Percentiles rank a stretch among this genome's conserved stretches.
Evolutionary conservation across 1,140 invertebrate species (phyloP).

Genomic region (Drosophila baimaii): DNA sequence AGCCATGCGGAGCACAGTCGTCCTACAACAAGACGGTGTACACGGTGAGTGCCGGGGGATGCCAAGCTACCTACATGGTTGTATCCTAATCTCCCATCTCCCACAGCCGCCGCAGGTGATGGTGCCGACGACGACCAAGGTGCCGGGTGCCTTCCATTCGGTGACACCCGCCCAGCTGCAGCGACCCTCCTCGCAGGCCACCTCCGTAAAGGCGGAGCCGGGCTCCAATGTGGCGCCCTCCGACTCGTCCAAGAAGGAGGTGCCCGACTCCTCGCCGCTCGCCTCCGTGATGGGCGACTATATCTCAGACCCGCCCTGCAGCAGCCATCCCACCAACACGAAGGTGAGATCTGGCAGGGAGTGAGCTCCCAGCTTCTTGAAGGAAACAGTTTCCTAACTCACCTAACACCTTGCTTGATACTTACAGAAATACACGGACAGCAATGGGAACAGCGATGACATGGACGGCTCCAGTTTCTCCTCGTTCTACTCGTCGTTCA

Average conservation of each 20-base stretch:
- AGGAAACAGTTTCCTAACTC: neutral
- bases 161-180: slow-evolving; percentile 79
- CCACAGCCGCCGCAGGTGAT: slow-evolving; percentile 57
- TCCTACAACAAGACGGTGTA: slow-evolving; percentile 55
- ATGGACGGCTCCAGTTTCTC: slow-evolving; percentile 86
- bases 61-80: neutral
- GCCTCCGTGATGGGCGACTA: slow-evolving; percentile 74
- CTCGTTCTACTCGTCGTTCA: slow-evolving; percentile 86
- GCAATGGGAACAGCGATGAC: slow-evolving; percentile 83
- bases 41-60: slow-evolving; percentile 34
- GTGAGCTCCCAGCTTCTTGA: too few relatives aligned
- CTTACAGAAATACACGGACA: slow-evolving; percentile 68
- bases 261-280: slow-evolving; percentile 84
- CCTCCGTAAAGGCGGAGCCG: slow-evolving; percentile 87
- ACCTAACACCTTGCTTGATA: neutral
- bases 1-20: slow-evolving; percentile 20
- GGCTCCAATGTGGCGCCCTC: slow-evolving; percentile 86
- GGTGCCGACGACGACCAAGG: slow-evolving; percentile 43
- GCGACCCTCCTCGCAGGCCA: slow-evolving; percentile 86
- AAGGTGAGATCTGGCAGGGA: slow-evolving; percentile 37
- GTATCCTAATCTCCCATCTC: neutral
- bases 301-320: slow-evolving; percentile 54
- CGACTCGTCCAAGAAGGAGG: slow-evolving; percentile 86
- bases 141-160: slow-evolving; percentile 75
- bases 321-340: slow-evolving; percentile 30